A percentile compares a stretch with the other conserved stretches of the same genome.
These are phyloP conservation scores for Micromussa lordhowensis DNA, from an alignment of 92 coral and sea anemone species.

Conservation along the genomic window DNA sequence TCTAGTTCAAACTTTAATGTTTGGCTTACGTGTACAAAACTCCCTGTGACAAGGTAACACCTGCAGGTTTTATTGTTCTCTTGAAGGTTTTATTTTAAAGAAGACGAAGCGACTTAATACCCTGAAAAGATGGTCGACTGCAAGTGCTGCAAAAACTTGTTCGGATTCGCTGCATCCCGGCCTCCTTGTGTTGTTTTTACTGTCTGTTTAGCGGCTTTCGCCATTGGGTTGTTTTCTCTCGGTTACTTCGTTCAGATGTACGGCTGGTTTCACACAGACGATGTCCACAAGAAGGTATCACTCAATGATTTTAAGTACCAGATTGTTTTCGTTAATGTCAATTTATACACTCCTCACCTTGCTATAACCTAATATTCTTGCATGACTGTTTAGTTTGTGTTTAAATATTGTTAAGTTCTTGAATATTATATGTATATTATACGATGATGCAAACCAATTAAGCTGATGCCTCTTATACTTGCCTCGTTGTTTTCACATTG, in stretches of 20 bases:
- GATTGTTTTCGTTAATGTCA: neutral
- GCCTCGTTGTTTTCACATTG: too few relatives aligned
- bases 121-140: slow-evolving; percentile 68
- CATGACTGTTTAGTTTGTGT: too few relatives aligned
- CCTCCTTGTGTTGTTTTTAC: slow-evolving; percentile 95
- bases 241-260: slow-evolving; percentile 80
- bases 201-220: slow-evolving; percentile 85
- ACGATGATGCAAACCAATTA: too few relatives aligned
- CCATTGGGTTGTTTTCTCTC: slow-evolving; percentile 86
- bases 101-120: neutral
- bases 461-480: too few relatives aligned
- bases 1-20: too few relatives aligned
- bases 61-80: slow-evolving; percentile 33
- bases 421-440: too few relatives aligned
- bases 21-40: slow-evolving; percentile 24
- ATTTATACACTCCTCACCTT: neutral
- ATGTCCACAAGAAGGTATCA: slow-evolving; percentile 18
- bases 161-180: slow-evolving; percentile 85
- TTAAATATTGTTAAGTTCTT: too few relatives aligned
- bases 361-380: too few relatives aligned
- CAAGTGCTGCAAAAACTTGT: slow-evolving; percentile 80
- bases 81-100: neutral
- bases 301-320: neutral
- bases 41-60: slow-evolving; percentile 14
- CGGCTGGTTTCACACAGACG: slow-evolving; percentile 58